Percentiles rank a stretch among this genome's conserved stretches.
Conservation (phyloP, 2,888 invertebrate species). For the Ophion costatus region DNA sequence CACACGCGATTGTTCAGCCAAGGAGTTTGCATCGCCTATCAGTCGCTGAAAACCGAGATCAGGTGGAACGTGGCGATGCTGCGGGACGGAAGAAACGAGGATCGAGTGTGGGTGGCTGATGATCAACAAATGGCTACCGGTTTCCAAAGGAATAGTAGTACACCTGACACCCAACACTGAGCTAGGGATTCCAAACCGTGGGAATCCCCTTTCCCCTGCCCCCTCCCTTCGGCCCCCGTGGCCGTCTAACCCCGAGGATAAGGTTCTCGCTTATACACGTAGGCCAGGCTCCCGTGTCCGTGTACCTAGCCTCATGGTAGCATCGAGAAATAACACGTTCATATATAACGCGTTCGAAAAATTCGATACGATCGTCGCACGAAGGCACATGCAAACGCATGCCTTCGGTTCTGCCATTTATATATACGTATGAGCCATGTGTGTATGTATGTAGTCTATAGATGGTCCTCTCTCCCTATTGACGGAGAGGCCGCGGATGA, state of each 20-base stretch:
- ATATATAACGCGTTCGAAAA: conserved; percentile 62
- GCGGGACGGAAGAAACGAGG: conserved; percentile 29
- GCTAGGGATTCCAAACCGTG: conserved; percentile 44
- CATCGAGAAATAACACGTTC: conserved; percentile 37
- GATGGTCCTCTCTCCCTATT: neutral
- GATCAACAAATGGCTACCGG: conserved; percentile 61
- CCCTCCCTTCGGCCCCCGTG: neutral
- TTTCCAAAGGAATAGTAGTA: conserved; percentile 51
- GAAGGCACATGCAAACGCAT: conserved; percentile 42
- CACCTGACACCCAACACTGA: conserved; percentile 51
- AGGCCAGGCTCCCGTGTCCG: conserved; percentile 5
- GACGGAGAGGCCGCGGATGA: conserved; percentile 22
- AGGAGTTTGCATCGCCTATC: neutral
- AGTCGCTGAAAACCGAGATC: conserved; percentile 48
- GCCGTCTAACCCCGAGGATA: conserved; percentile 11
- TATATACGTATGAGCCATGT: conserved; percentile 6
- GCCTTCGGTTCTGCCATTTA: conserved; percentile 17
- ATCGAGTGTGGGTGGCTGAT: conserved; percentile 60
- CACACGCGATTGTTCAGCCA: neutral
- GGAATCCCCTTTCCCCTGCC: conserved; percentile 31
- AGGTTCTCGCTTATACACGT: conserved; percentile 50
- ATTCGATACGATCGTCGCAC: conserved; percentile 62
- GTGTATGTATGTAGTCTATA: conserved; percentile 13
- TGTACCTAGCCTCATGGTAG: conserved; percentile 21
- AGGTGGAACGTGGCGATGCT: conserved; percentile 34